Evolutionary conservation across 2,888 invertebrate species (phyloP).

Genomic region (Pyrocoelia pectoralis): DNA sequence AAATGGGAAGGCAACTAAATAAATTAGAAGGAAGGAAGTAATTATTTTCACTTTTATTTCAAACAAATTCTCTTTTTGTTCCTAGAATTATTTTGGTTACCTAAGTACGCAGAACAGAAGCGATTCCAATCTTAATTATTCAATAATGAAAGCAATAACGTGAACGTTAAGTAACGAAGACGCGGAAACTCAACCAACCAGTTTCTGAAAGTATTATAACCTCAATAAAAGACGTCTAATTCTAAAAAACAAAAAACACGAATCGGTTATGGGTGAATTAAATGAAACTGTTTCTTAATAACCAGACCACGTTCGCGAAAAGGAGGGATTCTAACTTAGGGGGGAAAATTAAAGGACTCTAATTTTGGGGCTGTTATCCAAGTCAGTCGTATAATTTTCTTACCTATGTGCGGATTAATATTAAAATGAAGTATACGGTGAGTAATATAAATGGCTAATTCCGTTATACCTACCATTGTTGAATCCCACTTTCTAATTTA

Average conservation of each 20-base stretch:
- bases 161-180: neutral
- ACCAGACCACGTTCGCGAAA: constrained; percentile 15
- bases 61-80: neutral
- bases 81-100: neutral
- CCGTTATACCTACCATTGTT: neutral
- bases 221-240: neutral
- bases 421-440: constrained; percentile 25
- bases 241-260: neutral
- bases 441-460: constrained; percentile 13
- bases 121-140: neutral
- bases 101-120: neutral
- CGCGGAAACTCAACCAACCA: neutral
- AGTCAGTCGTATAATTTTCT: constrained; percentile 17
- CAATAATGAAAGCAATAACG: neutral
- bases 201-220: constrained; percentile 1
- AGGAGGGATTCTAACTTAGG: constrained; percentile 6
- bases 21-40: neutral
- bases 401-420: constrained; percentile 10
- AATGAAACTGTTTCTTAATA: constrained; percentile 16
- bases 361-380: constrained; percentile 18
- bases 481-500: neutral
- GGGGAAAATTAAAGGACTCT: constrained; percentile 9
- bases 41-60: neutral
- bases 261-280: constrained; percentile 14
- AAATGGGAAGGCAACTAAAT: too few relatives aligned